phyloP scores from a whole-genome alignment of 30 jellyfish, hydroid and myxozoan genomes.

The Cassiopea andromeda region DNA sequence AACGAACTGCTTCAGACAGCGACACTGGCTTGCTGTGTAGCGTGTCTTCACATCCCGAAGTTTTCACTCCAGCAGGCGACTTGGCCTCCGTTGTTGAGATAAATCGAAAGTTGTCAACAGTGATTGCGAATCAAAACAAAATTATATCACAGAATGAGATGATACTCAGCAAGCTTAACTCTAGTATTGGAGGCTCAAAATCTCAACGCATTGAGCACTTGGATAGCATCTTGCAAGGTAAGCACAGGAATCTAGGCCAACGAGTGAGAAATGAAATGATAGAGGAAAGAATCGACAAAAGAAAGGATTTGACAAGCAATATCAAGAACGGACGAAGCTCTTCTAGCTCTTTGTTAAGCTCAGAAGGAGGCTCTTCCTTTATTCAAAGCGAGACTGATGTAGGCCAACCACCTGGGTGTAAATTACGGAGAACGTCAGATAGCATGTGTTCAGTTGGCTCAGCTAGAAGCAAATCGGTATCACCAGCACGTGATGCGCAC shows the following conservation, averaged over 20 bases:
- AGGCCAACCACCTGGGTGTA: slow-evolving; percentile 3
- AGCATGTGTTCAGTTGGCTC: slow-evolving; percentile 14
- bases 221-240: not conserved
- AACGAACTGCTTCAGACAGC: slow-evolving; percentile 29
- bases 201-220: slow-evolving; percentile 26
- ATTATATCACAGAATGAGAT: slow-evolving; percentile 30
- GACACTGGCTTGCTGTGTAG: slow-evolving; percentile 13
- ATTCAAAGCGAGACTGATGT: slow-evolving; percentile 8
- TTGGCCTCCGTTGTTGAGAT: slow-evolving; percentile 14
- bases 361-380: slow-evolving; percentile 12
- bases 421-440: slow-evolving; percentile 15
- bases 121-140: slow-evolving; percentile 41
- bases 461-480: not conserved
- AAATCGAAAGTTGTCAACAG: slow-evolving; percentile 19
- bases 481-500: slow-evolving; percentile 5
- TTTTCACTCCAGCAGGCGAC: slow-evolving; percentile 3
- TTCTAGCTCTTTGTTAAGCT: not conserved
- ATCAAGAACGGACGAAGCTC: not conserved
- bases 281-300: slow-evolving; percentile 16
- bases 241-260: not conserved
- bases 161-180: slow-evolving; percentile 14
- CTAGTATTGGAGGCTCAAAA: not conserved
- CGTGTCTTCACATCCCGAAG: slow-evolving; percentile 26
- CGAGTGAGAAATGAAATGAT: not conserved
- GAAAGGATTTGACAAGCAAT: not conserved